Conservation (phyloP, 1,140 invertebrate genomes). For the Pygmarrhopalites habei region DNA sequence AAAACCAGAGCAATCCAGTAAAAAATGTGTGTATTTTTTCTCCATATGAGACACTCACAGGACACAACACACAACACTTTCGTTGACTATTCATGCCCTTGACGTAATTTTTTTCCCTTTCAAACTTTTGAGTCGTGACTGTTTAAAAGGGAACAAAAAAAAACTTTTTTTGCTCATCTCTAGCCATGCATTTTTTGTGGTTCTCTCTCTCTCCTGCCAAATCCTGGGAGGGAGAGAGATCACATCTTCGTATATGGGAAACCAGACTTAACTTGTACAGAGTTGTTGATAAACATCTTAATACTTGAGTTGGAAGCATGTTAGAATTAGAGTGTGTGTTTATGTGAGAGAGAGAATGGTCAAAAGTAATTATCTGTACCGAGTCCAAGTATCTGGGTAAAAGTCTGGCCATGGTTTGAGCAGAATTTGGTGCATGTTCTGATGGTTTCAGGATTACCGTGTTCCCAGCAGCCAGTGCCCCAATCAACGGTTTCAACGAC, state of each 20-base stretch:
- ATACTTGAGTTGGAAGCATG: neutral
- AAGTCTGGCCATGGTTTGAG: constrained; percentile 47
- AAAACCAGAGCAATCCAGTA: no score
- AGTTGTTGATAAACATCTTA: neutral
- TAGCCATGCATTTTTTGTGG: no score
- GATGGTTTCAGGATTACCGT: constrained; percentile 57
- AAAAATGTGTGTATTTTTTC: no score
- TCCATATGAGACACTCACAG: no score
- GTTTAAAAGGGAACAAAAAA: no score
- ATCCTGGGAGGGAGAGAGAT: neutral
- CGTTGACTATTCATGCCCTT: no score
- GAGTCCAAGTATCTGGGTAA: constrained; percentile 55
- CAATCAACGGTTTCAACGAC: constrained; percentile 14
- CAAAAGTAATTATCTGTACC: constrained; percentile 42
- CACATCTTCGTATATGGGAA: neutral
- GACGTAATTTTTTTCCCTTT: no score
- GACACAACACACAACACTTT: no score
- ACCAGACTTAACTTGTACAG: neutral
- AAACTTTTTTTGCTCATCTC: no score
- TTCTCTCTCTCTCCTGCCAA: no score
- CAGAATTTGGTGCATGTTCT: constrained; percentile 50
- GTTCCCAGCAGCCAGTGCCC: constrained; percentile 55
- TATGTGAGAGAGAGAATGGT: neutral
- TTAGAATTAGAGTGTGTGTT: neutral
- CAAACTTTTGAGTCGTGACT: no score